Evolutionary conservation across 2,113 vertebrate species (phyloP).

Genomic region (Cephalopterus ornatus): DNA sequence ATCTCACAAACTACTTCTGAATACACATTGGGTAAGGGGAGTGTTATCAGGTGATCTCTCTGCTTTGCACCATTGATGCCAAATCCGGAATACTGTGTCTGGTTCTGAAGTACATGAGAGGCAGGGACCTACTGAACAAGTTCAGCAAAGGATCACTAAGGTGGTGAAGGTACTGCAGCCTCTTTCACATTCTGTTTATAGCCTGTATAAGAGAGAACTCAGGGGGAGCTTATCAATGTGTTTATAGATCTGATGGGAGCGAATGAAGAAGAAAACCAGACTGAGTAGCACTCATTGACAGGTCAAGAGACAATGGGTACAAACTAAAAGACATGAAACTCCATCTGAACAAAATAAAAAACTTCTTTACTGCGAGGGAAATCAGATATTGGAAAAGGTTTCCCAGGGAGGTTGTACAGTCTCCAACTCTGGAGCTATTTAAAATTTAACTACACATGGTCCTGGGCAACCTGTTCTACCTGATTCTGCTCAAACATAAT

Average conservation of each 20-base stretch:
- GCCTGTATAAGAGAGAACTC: neutral
- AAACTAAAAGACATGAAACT: neutral
- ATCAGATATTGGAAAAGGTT: neutral
- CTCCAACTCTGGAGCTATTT: neutral
- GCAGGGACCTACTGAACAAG: neutral
- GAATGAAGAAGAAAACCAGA: neutral
- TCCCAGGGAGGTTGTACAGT: neutral
- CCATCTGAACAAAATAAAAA: neutral
- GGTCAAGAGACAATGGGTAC: neutral
- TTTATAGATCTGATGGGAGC: neutral
- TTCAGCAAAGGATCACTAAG: neutral
- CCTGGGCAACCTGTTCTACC: neutral
- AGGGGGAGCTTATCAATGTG: neutral
- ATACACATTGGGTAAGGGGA: fast-evolving
- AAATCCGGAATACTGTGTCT: neutral
- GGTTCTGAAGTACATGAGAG: neutral
- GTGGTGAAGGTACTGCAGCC: neutral
- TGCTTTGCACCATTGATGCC: neutral
- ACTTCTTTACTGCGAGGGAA: neutral
- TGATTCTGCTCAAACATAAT: neutral
- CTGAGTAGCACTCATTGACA: neutral
- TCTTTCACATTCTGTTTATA: neutral
- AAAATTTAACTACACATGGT: neutral
- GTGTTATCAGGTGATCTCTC: neutral
- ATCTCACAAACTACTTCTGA: neutral